Conservation (phyloP, 2,113 vertebrate genomes). For the Donacobius atricapilla region DNA sequence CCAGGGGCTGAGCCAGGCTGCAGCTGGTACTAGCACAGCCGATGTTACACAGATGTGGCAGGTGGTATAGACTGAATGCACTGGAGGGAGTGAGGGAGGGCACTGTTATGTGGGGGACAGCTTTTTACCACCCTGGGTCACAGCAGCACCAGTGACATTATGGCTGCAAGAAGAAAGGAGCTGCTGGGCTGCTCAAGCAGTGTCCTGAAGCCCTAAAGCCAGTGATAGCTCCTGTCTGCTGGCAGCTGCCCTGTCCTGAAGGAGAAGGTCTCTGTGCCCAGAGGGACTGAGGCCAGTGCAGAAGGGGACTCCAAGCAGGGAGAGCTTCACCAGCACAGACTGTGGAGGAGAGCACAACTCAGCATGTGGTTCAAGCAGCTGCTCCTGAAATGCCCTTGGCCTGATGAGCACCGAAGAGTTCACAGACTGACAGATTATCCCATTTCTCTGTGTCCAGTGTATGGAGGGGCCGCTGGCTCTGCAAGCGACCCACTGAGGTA, state of each 20-base stretch:
- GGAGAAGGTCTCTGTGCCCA: not conserved
- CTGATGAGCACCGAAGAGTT: not conserved
- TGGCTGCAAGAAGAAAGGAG: not conserved
- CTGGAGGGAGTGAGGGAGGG: not conserved
- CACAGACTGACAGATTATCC: not conserved
- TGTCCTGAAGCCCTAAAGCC: not conserved
- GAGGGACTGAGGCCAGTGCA: not conserved
- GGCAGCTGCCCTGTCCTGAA: not conserved
- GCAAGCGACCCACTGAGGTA: not conserved
- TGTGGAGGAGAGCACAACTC: not conserved
- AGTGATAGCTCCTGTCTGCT: not conserved
- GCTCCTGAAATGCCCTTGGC: not conserved
- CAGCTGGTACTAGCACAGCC: not conserved
- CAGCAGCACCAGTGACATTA: fast-evolving
- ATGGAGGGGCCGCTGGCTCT: not conserved
- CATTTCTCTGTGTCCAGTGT: slow-evolving; percentile 19
- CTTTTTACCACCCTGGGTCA: not conserved
- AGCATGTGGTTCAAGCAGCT: not conserved
- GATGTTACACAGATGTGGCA: not conserved
- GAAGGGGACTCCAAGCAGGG: fast-evolving
- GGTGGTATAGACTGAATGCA: not conserved
- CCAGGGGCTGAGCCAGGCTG: not conserved
- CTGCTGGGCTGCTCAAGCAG: fast-evolving
- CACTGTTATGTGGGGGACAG: fast-evolving
- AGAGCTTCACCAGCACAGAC: not conserved